A percentile compares a stretch with the other conserved stretches of the same genome.
Conservation (phyloP, 2,888 invertebrate genomes). For the Prostheceraeus crozeri region DNA sequence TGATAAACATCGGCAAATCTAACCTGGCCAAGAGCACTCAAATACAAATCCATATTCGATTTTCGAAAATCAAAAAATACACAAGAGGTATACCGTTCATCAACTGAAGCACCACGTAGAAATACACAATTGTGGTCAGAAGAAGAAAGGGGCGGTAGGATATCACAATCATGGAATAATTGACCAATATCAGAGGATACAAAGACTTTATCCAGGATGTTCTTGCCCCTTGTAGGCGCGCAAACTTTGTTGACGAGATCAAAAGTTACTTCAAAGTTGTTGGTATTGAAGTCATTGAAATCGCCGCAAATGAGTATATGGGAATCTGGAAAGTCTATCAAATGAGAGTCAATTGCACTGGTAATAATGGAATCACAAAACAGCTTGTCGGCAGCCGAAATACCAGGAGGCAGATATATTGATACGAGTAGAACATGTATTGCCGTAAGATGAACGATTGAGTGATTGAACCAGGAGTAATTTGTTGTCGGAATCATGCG, state of each 20-base stretch:
- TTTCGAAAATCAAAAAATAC: too few relatives aligned
- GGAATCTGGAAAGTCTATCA: background rate
- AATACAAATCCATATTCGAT: constrained; percentile 15
- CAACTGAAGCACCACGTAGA: too few relatives aligned
- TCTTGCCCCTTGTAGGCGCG: constrained; percentile 18
- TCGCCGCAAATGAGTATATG: constrained; percentile 13
- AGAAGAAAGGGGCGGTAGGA: constrained; percentile 6
- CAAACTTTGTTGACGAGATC: constrained; percentile 14
- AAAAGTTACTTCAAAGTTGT: constrained; percentile 14
- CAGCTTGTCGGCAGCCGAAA: constrained; percentile 14
- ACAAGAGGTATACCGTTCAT: too few relatives aligned
- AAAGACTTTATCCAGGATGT: constrained; percentile 24
- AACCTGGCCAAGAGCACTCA: background rate
- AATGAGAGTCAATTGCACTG: constrained; percentile 24
- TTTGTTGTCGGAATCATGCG: background rate
- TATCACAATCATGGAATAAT: constrained; percentile 17
- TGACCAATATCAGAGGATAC: constrained; percentile 5
- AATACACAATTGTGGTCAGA: constrained; percentile 1
- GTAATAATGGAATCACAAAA: constrained; percentile 6
- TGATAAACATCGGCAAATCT: constrained; percentile 6
- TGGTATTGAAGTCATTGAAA: constrained; percentile 24
- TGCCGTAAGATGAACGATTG: background rate
- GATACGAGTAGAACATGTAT: constrained; percentile 12
- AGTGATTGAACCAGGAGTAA: constrained; percentile 1
- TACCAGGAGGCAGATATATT: constrained; percentile 17